phyloP scores from a whole-genome alignment of 2,797 vertebrate genomes.

The Chelon labrosus region DNA sequence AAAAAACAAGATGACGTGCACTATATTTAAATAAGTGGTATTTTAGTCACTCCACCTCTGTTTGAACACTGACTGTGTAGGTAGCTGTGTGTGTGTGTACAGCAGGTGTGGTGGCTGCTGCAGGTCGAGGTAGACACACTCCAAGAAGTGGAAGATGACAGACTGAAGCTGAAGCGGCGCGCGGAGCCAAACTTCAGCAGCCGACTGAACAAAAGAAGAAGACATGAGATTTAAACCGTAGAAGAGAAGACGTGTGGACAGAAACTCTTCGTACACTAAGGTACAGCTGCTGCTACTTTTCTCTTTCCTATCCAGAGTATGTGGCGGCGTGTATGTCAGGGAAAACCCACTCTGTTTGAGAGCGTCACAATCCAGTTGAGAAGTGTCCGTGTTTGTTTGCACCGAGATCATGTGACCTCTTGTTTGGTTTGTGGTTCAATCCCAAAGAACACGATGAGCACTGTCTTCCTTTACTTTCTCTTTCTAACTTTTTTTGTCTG shows the following conservation, averaged over 20 bases:
- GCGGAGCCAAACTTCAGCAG: not conserved
- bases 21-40: constrained; percentile 35
- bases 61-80: constrained; percentile 55
- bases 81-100: constrained; percentile 53
- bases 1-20: too few relatives aligned
- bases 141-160: constrained; percentile 18
- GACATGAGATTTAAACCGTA: constrained; percentile 35
- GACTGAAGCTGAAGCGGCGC: constrained; percentile 19
- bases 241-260: not conserved
- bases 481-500: not conserved
- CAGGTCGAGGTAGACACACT: constrained; percentile 3
- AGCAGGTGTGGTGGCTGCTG: constrained; percentile 69
- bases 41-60: constrained; percentile 66
- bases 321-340: not conserved
- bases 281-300: constrained; percentile 15
- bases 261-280: constrained; percentile 7
- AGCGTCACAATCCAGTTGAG: not conserved
- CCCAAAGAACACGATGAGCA: too few relatives aligned
- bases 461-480: too few relatives aligned
- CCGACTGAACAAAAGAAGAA: constrained; percentile 42
- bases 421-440: too few relatives aligned
- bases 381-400: not conserved
- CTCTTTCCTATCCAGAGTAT: not conserved
- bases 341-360: not conserved
- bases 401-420: not conserved